Conservation (phyloP, 2,888 invertebrate genomes). For the Calameuta idolon region DNA sequence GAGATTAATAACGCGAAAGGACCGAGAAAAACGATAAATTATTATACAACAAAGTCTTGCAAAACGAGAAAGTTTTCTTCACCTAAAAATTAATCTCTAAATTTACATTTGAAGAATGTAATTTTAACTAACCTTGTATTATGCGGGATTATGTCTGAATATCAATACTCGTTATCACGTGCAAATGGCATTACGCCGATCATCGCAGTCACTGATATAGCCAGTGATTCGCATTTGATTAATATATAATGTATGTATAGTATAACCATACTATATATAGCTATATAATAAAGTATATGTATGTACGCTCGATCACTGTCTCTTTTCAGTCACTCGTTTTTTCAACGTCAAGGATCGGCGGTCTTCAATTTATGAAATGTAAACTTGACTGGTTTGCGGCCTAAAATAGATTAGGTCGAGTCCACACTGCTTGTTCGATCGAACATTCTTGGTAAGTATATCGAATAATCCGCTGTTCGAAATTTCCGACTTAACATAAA, state of each 20-base stretch:
- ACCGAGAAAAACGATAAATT: constrained; percentile 33
- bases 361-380: neutral
- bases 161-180: neutral
- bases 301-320: constrained; percentile 9
- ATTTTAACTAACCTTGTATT: neutral
- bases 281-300: neutral
- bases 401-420: neutral
- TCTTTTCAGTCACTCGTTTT: neutral
- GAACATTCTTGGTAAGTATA: neutral
- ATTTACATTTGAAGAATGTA: constrained; percentile 1
- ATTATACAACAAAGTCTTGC: constrained; percentile 12
- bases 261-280: neutral
- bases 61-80: neutral
- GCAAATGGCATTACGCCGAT: neutral
- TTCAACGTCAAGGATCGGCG: neutral
- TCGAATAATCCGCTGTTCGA: neutral
- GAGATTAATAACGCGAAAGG: constrained; percentile 44
- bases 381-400: neutral
- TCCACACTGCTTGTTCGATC: neutral
- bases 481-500: neutral
- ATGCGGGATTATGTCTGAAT: neutral
- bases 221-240: constrained; percentile 2
- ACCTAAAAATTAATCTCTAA: neutral
- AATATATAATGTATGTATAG: neutral
- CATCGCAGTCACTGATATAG: neutral